Evolutionary conservation across 2,113 vertebrate genomes (phyloP), one percentile per base, ranked within the genome.

Genomic region (Pterocles gutturalis): DNA sequence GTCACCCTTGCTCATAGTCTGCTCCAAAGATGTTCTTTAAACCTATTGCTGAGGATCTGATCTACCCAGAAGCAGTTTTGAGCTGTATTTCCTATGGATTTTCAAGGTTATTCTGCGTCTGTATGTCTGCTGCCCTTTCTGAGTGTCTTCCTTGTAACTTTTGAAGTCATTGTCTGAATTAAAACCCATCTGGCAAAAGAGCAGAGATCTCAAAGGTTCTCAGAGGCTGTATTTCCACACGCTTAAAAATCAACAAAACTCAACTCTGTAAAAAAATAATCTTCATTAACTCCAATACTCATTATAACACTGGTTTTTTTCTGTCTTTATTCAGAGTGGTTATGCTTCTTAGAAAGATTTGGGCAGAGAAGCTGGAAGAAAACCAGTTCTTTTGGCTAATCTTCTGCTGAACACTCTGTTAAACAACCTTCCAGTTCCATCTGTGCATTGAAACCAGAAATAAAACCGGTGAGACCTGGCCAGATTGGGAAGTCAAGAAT

Each of bases 1-100:
- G 9, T n/a, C 0, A 1, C 11, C n/a, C 71, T 28, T 34, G 5
- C 22, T 49, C 4, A 5, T 17, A 62, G 9, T 8, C 17, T 62
- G 3, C 31, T 73, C 11, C 43, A 48, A 11, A 17, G 20, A 26
- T n/a, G 28, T 22, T n/a, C 25, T 62, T 79, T 34, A 72, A 80
- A 5, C 18, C 22, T 8, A 24, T 34, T 67, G 8, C 25, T 26
- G 17, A 76, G 53, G 17, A 5, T 62, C 26, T 80, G 20, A 54
- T 54, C 7, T 21, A 33, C 11, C 10, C 43, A n/a, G 28, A 71
- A 48, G 11, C 14, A 5, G 9, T 29, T 89, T 70, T 61, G n/a
- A 80, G 21, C 9, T 79, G n/a, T 5, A 48, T 72, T 93, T 76
- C 9, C 43, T 34, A 22, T 41, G 38, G 38, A 41, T 41, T 41